Evolutionary conservation across 1,140 invertebrate genomes (phyloP).

Genomic region (Zaprionus ghesquierei): DNA sequence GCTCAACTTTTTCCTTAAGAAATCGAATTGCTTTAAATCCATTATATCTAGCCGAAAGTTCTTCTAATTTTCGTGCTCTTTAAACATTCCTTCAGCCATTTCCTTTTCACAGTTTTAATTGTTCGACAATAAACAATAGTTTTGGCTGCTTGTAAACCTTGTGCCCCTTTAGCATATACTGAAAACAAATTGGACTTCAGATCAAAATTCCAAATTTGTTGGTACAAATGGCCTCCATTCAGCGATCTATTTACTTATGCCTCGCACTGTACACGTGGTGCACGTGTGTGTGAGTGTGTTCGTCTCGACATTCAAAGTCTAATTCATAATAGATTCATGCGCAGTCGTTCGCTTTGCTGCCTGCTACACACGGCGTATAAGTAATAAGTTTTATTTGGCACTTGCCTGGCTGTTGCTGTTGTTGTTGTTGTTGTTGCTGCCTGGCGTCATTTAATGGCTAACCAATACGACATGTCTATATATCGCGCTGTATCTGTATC

Average conservation of each 20-base stretch:
- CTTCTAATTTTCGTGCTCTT: background rate
- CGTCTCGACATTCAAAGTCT: conserved; percentile 68
- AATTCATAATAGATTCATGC: conserved; percentile 79
- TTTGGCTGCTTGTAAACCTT: conserved; percentile 3
- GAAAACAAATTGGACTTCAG: conserved; percentile 27
- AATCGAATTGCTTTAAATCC: background rate
- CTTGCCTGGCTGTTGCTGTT: conserved; percentile 62
- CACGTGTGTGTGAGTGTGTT: conserved; percentile 1
- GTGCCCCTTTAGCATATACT: background rate
- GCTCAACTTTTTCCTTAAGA: background rate
- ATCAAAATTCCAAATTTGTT: conserved; percentile 48
- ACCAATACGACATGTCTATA: conserved; percentile 76
- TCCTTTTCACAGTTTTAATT: background rate
- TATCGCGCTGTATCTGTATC: conserved; percentile 48
- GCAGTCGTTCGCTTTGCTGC: conserved; percentile 22
- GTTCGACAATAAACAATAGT: background rate
- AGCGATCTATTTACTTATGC: conserved; percentile 69
- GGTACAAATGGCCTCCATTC: conserved; percentile 71
- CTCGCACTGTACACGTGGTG: conserved; percentile 4
- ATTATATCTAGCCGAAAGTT: background rate
- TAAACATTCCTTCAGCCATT: background rate
- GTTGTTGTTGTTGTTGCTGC: conserved; percentile 43
- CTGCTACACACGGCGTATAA: conserved; percentile 69
- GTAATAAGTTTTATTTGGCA: conserved; percentile 80
- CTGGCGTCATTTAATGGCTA: conserved; percentile 78